Percentiles rank a stretch among this genome's conserved stretches.
These are phyloP conservation scores for Trichonephila clavata DNA, from an alignment of 1,140 invertebrate genomes.

Conservation along the genomic window DNA sequence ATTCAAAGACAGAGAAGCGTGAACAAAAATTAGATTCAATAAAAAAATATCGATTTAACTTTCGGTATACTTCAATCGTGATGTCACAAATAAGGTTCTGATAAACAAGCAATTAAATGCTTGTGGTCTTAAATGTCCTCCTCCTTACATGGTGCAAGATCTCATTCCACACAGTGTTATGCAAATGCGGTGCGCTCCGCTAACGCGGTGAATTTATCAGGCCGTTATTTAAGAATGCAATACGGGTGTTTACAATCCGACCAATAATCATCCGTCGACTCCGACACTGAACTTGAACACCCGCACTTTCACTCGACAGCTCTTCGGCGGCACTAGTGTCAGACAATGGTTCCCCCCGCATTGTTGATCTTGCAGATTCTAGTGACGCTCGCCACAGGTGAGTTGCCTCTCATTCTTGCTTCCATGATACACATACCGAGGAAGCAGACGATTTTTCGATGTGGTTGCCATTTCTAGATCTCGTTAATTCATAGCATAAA, in stretches of 20 bases:
- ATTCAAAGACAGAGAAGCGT: no score
- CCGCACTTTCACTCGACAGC: constrained; percentile 47
- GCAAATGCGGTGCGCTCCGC: not conserved
- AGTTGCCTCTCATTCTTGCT: not conserved
- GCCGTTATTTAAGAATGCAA: constrained; percentile 51
- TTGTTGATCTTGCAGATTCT: constrained; percentile 33
- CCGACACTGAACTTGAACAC: constrained; percentile 43
- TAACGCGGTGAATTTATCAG: constrained; percentile 45
- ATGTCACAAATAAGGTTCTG: no score
- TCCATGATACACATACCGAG: constrained; percentile 1
- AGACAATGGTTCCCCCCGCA: constrained; percentile 40
- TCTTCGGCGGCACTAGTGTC: constrained; percentile 3
- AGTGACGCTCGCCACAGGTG: constrained; percentile 10
- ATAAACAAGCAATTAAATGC: not conserved
- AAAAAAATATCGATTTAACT: no score
- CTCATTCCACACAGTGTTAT: not conserved
- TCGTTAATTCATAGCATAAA: no score
- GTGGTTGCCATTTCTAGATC: no score
- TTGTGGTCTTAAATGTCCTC: not conserved
- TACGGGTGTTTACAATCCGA: constrained; percentile 48
- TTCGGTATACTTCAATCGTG: no score
- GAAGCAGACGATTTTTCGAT: not conserved
- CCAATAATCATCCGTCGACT: constrained; percentile 34
- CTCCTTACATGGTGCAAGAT: not conserved
- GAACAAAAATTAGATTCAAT: no score